Percentiles rank a stretch among this genome's conserved stretches.
Evolutionary conservation across 2,797 vertebrate genomes (phyloP).

Genomic region (Dipus sagitta): DNA sequence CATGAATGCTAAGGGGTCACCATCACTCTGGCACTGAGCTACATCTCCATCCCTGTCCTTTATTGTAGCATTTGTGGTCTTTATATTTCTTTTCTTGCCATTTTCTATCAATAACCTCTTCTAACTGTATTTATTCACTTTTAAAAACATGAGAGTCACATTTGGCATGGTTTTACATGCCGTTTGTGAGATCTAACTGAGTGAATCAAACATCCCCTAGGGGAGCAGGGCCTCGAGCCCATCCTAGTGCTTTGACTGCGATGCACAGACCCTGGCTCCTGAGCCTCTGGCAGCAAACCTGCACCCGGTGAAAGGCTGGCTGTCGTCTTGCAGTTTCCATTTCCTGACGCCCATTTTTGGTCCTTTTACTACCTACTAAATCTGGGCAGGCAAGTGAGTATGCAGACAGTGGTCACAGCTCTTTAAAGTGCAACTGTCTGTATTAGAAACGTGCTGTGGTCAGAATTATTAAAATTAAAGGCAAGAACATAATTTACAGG

Average conservation of each 20-base stretch:
- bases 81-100: background rate
- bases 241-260: background rate
- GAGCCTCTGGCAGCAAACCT: background rate
- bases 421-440: background rate
- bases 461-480: background rate
- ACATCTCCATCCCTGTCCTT: background rate
- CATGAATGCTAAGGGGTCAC: background rate
- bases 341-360: background rate
- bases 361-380: background rate
- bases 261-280: background rate
- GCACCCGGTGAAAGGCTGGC: fast-evolving
- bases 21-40: background rate
- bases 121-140: background rate
- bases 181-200: background rate
- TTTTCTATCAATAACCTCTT: background rate
- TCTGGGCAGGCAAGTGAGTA: background rate
- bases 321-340: background rate
- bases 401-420: background rate
- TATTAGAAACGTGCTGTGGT: background rate
- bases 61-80: background rate
- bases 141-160: background rate
- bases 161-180: background rate
- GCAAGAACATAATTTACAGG: background rate
- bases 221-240: background rate
- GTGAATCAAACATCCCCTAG: background rate